Evolutionary conservation across 2,888 invertebrate genomes (phyloP).

Genomic region (Drosophila stalkeri): DNA sequence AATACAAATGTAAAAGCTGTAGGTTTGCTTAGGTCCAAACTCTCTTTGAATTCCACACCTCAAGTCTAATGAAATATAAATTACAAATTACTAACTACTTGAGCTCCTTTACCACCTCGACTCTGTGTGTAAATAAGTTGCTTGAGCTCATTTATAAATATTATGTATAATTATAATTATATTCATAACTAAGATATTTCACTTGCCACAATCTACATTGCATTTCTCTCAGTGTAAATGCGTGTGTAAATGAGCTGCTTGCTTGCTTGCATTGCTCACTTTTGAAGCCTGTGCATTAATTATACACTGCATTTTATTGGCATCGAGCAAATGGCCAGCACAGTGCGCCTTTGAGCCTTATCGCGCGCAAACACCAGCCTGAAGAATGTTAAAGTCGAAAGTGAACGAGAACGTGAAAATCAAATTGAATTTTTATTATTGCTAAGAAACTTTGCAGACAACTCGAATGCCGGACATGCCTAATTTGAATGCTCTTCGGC

Average conservation of each 20-base stretch:
- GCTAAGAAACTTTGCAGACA: slow-evolving; percentile 68
- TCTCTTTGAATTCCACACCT: too few relatives aligned
- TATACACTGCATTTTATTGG: slow-evolving; percentile 67
- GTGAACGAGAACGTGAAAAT: slow-evolving; percentile 11
- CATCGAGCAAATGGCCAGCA: slow-evolving; percentile 42
- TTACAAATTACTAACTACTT: too few relatives aligned
- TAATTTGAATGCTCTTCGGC: slow-evolving; percentile 52
- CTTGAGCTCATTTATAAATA: slow-evolving; percentile 58
- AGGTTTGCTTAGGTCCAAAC: too few relatives aligned
- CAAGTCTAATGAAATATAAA: too few relatives aligned
- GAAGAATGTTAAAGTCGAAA: slow-evolving; percentile 44
- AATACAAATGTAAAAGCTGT: too few relatives aligned
- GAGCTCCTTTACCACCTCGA: too few relatives aligned
- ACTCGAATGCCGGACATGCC: slow-evolving; percentile 54
- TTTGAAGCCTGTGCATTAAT: slow-evolving; percentile 63
- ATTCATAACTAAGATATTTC: neutral
- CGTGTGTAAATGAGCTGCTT: slow-evolving; percentile 31
- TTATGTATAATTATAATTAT: slow-evolving; percentile 60
- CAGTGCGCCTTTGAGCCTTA: slow-evolving; percentile 41
- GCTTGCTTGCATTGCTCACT: slow-evolving; percentile 58
- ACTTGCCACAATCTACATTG: neutral
- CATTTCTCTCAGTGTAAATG: slow-evolving; percentile 38
- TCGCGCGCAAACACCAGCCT: slow-evolving; percentile 35
- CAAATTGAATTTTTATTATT: slow-evolving; percentile 36
- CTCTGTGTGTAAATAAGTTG: slow-evolving; percentile 23